Evolutionary conservation across 1,140 invertebrate genomes (phyloP), one percentile per base, ranked within the genome.

Genomic region (Copidosoma floridanum): DNA sequence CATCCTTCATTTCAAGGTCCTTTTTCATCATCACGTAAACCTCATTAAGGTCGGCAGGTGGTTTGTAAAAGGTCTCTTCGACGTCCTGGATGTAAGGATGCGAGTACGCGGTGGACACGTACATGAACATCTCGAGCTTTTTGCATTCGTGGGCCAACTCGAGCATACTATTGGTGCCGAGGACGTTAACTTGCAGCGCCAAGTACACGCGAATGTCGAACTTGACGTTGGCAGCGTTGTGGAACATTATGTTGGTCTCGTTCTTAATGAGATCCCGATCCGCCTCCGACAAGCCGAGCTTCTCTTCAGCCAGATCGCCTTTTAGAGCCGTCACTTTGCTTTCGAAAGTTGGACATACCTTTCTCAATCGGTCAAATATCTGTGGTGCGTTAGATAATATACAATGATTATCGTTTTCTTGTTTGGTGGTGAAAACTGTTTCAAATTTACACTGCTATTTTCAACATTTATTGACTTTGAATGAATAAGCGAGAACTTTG

Each of bases 181-280:
- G 66, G 0, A 83, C 80, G 71, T 89, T 88, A 43, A 87, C 85
- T 16, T 79, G 82, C 3, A 85, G 80, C 0, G 85, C 82, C 23
- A 79, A 69, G 70, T 87, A 86, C 2, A 97, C 76, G 61, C 89
- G 87, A 78, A 95, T 93, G 73, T 94, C 89, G 71, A 96, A 95
- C 43, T 90, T 88, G 1, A 95, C 85, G 1, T 93, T 95, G 1
- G 92, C 93, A 0, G 93, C 94, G 18, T 87, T 90, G 71, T 97
- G 94, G 73, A 97, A 91, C 7, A 97, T 89, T 60, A 96, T 84
- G 44, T 72, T 68, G 48, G 91, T 85, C 69, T 85, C 83, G 27
- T 85, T 78, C 2, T 74, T 73, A 0, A 93, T 68, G 2, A 77
- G 72, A 47, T 82, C 72, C 16, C 80, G 72, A 68, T 92, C 86